Conservation (phyloP, 2,797 vertebrate species). For the Lophura swinhoii region DNA sequence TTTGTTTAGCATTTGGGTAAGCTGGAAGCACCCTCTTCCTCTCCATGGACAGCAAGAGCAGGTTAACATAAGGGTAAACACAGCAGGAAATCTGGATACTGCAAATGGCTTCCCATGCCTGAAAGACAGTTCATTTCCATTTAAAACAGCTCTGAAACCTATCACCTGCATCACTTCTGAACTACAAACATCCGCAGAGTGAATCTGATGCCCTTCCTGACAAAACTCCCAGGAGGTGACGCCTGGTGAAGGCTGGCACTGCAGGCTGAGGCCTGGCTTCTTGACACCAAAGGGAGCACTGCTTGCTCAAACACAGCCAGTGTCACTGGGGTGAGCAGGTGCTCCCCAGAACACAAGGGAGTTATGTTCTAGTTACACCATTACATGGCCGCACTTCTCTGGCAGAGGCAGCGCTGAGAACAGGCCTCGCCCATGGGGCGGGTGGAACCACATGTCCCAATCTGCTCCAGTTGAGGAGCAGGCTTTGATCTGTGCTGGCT, state of each 20-base stretch:
- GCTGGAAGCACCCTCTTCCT: background rate
- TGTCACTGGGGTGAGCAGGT: background rate
- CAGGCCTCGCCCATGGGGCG: background rate
- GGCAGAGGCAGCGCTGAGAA: background rate
- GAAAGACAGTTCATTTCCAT: background rate
- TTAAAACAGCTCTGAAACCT: background rate
- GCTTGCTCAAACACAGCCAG: rapidly evolving
- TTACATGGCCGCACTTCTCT: rapidly evolving
- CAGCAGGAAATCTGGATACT: rapidly evolving
- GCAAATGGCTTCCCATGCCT: background rate
- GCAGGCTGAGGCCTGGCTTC: rapidly evolving
- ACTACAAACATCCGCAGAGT: background rate
- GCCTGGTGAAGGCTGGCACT: rapidly evolving
- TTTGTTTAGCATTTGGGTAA: background rate
- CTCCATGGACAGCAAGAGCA: background rate
- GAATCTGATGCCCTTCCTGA: rapidly evolving
- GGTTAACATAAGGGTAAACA: background rate
- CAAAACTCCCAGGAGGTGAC: rapidly evolving
- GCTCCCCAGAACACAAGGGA: rapidly evolving
- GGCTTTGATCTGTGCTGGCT: constrained; percentile 42
- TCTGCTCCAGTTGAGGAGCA: background rate
- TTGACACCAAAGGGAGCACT: rapidly evolving
- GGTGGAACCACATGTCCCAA: background rate
- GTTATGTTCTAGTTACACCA: background rate
- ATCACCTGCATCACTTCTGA: rapidly evolving